A percentile compares a stretch with the other conserved stretches of the same genome.
These are phyloP conservation scores for Halcyon leucocephala DNA, from an alignment of 2,797 vertebrate species.

Conservation along the genomic window DNA sequence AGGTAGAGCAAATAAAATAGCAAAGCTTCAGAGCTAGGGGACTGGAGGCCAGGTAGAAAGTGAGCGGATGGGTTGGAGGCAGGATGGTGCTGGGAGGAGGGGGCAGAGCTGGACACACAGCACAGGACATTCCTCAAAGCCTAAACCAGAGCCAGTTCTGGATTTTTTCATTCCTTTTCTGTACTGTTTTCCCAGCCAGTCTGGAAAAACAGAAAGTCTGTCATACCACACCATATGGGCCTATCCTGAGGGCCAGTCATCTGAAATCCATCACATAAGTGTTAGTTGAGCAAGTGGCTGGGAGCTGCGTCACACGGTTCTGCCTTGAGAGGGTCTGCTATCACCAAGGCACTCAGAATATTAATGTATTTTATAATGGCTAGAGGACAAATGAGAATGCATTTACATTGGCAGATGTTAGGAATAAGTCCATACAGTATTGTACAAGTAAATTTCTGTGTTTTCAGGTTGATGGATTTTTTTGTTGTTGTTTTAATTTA, in stretches of 20 bases:
- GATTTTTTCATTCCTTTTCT: neutral
- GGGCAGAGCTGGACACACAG: neutral
- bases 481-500: neutral
- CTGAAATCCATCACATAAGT: constrained; percentile 7
- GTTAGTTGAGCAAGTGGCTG: neutral
- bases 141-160: neutral
- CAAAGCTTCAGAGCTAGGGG: neutral
- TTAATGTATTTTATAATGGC: neutral
- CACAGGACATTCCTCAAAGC: neutral
- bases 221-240: neutral
- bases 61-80: neutral
- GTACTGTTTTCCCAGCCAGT: neutral
- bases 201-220: neutral
- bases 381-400: neutral
- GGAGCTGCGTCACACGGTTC: neutral
- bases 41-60: neutral
- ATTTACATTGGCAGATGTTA: neutral
- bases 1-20: neutral
- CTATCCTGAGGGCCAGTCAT: constrained; percentile 45
- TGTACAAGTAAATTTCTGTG: neutral
- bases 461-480: neutral
- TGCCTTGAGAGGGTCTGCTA: neutral
- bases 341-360: neutral
- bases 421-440: neutral
- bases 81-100: neutral